Conservation (phyloP, 2,888 invertebrate genomes). For the Eupeodes luniger region DNA sequence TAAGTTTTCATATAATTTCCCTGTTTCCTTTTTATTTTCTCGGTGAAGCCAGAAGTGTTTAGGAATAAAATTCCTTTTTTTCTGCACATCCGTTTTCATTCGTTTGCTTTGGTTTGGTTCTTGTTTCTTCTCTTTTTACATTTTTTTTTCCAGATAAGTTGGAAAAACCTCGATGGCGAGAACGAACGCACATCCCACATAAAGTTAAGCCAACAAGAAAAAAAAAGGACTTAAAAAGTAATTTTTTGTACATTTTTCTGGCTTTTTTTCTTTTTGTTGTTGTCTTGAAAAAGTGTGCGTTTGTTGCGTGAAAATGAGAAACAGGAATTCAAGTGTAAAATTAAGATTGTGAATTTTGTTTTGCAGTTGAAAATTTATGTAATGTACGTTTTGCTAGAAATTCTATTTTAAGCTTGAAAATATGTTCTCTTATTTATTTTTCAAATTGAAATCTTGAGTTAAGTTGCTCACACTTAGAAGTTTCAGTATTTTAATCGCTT, state of each 20-base stretch:
- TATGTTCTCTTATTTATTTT: background rate
- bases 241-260: background rate
- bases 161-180: too few relatives aligned
- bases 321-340: conserved; percentile 22
- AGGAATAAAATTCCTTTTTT: conserved; percentile 20
- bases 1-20: conserved; percentile 19
- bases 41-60: background rate
- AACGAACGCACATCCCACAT: background rate
- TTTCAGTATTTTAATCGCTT: too few relatives aligned
- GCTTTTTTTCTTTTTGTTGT: background rate
- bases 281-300: background rate
- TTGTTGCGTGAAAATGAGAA: conserved; percentile 23
- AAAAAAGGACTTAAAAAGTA: background rate
- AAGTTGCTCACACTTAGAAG: background rate
- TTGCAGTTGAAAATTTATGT: background rate
- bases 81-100: conserved; percentile 12
- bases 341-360: conserved; percentile 8
- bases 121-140: background rate
- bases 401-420: background rate
- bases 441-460: background rate
- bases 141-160: background rate
- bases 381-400: background rate
- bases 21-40: background rate
- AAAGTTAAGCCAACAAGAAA: background rate
- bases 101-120: background rate